These are phyloP conservation scores for Acropternis orthonyx DNA, from an alignment of 2,797 vertebrate genomes.

Conservation along the genomic window DNA sequence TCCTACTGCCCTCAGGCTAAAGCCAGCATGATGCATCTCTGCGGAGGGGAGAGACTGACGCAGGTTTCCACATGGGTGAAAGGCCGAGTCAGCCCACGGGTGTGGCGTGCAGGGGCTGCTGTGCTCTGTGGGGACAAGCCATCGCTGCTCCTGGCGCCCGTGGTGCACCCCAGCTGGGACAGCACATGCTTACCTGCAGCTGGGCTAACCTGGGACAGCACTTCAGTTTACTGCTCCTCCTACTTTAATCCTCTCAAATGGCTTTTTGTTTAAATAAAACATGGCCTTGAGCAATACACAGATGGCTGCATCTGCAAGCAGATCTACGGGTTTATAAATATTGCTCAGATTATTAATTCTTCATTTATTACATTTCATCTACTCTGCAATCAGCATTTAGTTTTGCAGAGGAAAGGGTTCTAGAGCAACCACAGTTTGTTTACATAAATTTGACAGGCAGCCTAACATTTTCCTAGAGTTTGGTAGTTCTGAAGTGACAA, in stretches of 20 bases:
- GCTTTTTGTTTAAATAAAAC: slow-evolving; percentile 62
- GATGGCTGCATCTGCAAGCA: slow-evolving; percentile 33
- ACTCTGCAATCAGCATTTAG: slow-evolving; percentile 24
- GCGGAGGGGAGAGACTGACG: accelerated
- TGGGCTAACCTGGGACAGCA: neutral
- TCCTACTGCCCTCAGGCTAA: accelerated
- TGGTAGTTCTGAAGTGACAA: neutral
- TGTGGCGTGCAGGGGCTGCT: neutral
- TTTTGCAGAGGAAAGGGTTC: slow-evolving; percentile 4
- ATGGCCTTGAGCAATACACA: slow-evolving; percentile 23
- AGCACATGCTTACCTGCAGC: neutral
- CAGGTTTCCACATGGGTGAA: accelerated
- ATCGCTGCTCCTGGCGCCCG: accelerated
- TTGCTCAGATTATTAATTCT: slow-evolving; percentile 55
- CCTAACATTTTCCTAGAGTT: neutral
- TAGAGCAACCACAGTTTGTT: slow-evolving; percentile 25
- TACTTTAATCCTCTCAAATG: slow-evolving; percentile 51
- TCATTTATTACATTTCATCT: slow-evolving; percentile 44
- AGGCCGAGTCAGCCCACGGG: accelerated
- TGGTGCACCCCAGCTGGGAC: accelerated
- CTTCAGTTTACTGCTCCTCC: slow-evolving; percentile 18
- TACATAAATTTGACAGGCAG: neutral
- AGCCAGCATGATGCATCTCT: accelerated
- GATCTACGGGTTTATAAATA: slow-evolving; percentile 61
- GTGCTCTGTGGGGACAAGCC: neutral